phyloP scores from a whole-genome alignment of 2,113 vertebrate genomes.

The Anthoscopus minutus region DNA sequence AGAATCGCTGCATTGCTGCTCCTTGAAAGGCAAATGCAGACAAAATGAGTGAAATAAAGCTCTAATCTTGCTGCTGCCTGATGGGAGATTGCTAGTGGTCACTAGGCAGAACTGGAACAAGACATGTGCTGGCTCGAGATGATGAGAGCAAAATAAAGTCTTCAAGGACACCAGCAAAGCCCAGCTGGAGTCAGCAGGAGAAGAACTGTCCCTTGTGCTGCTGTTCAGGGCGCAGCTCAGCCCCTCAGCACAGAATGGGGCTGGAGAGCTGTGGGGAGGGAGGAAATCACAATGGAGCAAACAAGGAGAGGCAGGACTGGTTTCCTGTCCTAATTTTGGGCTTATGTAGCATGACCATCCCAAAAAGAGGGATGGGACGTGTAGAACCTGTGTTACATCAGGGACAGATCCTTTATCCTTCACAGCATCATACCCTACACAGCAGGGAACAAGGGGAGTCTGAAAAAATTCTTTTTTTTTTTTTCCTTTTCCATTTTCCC shows the following conservation, averaged over 20 bases:
- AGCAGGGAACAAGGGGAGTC: neutral
- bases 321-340: neutral
- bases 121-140: neutral
- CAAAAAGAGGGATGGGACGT: neutral
- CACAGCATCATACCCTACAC: neutral
- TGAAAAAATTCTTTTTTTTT: neutral
- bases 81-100: neutral
- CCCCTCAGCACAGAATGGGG: neutral
- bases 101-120: neutral
- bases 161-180: neutral
- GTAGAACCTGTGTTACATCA: neutral
- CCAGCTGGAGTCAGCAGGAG: neutral
- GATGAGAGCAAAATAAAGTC: neutral
- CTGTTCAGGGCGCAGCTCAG: neutral
- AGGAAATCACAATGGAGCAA: fast-evolving
- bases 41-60: neutral
- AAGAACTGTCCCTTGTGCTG: neutral
- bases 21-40: neutral
- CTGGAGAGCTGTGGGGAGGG: fast-evolving
- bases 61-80: neutral
- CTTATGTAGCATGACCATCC: fast-evolving
- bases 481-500: neutral
- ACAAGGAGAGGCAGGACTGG: neutral
- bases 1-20: neutral
- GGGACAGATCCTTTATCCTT: neutral